Evolutionary conservation across 1,140 invertebrate genomes (phyloP), one percentile per base, ranked within the genome.

Genomic region (Leptonema lineaticorne): DNA sequence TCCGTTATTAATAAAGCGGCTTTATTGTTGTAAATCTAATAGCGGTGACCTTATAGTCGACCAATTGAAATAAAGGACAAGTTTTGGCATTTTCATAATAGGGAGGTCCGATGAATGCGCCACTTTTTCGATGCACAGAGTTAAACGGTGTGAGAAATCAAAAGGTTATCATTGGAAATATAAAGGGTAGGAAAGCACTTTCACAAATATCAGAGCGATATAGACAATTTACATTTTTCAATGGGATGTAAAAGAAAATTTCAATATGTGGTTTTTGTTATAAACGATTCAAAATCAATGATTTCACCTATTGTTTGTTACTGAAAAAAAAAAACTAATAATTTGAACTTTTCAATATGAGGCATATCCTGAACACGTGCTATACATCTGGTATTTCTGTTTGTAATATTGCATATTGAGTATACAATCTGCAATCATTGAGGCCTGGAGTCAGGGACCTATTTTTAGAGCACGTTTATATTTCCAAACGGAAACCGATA

Each of bases 401-500:
- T 58, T 30, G 56, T 30, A 29, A 58, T 58, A 58, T 58, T 60
- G 58, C 58, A 37, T 45, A 62, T 62, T 45, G 37, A 62, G 59
- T 45, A 45, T 45, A 62, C 59, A 22, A 45, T 41, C 22, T 24
- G 59, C 59, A 62, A 62, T 62, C 33, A 62, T 37, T 20, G 22
- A 16, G 29, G 33, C 37, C 30, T 33, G 22, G 26, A 45, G 59
- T n/a, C 22, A 33, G 22, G n/a, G 30, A 62, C 45, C 45, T 62
- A 62, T 62, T 62, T 62, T 37, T 33, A 37, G 59, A 62, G 30
- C 33, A 6, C 59, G 59, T 62, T 62, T 62, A 62, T 62, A 62
- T 62, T 62, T 33, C 59, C 59, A 22, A 62, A 62, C 59, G 59
- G 59, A 62, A 62, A 62, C 59, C 59, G 45, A 62, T 62, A 62